Conservation (phyloP, 2,888 invertebrate species). For the Chironomus riparius region DNA sequence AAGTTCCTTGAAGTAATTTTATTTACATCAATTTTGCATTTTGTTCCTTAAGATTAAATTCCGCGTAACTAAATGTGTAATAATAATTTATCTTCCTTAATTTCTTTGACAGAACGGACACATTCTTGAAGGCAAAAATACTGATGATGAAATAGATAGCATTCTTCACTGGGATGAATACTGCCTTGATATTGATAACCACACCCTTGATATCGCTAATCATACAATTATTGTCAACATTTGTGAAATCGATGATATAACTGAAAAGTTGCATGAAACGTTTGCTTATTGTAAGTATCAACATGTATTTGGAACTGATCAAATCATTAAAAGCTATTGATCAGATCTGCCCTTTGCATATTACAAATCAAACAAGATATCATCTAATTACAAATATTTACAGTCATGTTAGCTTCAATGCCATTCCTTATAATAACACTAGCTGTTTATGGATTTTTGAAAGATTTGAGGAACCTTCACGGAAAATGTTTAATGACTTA, state of each 20-base stretch:
- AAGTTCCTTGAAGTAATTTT: background rate
- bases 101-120: background rate
- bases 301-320: background rate
- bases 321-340: conserved; percentile 31
- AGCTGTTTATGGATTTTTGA: conserved; percentile 59
- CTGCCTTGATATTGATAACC: background rate
- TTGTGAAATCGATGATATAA: background rate
- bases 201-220: too few relatives aligned
- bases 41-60: background rate
- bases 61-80: background rate
- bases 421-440: conserved; percentile 65
- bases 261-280: background rate
- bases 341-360: too few relatives aligned
- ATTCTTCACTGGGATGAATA: background rate
- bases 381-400: too few relatives aligned
- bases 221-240: background rate
- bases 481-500: conserved; percentile 71
- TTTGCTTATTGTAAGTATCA: background rate
- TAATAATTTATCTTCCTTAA: background rate
- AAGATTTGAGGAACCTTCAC: conserved; percentile 63
- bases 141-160: background rate
- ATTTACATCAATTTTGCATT: background rate
- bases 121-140: background rate
- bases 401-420: conserved; percentile 62
- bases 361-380: too few relatives aligned